Evolutionary conservation across 2,797 vertebrate genomes (phyloP).

Genomic region (Sebastes flavidus): DNA sequence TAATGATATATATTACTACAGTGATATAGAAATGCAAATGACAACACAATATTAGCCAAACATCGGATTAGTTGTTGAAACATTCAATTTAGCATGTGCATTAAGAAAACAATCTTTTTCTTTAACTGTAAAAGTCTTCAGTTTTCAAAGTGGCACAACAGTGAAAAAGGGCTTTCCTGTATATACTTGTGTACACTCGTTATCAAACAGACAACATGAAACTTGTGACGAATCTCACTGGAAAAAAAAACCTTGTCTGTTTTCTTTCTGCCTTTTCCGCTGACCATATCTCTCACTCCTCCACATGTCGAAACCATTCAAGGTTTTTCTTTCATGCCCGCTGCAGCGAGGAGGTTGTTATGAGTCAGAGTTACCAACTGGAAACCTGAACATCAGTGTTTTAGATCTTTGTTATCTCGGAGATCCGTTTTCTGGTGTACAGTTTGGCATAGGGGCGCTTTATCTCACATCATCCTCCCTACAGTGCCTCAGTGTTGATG

Average conservation of each 20-base stretch:
- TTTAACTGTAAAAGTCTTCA: background rate
- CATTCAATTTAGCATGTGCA: background rate
- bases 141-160: background rate
- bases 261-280: constrained; percentile 38
- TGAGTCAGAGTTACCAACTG: constrained; percentile 55
- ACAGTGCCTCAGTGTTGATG: constrained; percentile 38
- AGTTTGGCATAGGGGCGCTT: constrained; percentile 67
- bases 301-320: constrained; percentile 58
- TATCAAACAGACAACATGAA: constrained; percentile 20
- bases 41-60: background rate
- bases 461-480: constrained; percentile 67
- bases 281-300: constrained; percentile 50
- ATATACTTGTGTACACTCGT: background rate
- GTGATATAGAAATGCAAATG: background rate
- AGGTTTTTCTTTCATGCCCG: constrained; percentile 56
- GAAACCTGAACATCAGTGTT: constrained; percentile 57
- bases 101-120: background rate
- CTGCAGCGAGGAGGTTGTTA: constrained; percentile 53
- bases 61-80: background rate
- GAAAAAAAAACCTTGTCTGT: constrained; percentile 42
- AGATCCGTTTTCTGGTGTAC: constrained; percentile 68
- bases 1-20: background rate
- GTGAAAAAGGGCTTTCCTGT: background rate
- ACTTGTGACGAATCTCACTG: constrained; percentile 17
- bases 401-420: constrained; percentile 68